phyloP scores from a whole-genome alignment of 2,113 vertebrate genomes.

The Pomatostomus ruficeps region DNA sequence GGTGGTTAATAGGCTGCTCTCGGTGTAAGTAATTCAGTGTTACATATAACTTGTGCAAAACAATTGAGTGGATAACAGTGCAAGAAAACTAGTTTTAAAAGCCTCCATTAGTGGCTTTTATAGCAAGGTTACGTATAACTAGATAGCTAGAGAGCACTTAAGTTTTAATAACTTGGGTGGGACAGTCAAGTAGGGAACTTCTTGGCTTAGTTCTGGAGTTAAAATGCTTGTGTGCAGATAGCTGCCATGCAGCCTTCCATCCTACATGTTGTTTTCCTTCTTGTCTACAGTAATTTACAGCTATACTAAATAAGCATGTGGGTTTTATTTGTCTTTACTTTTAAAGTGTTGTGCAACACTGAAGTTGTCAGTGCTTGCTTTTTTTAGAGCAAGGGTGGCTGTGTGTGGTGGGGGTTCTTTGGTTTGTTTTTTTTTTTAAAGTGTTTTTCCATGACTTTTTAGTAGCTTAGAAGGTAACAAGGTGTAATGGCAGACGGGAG shows the following conservation, averaged over 20 bases:
- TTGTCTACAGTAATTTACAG: background rate
- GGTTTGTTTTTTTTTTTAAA: background rate
- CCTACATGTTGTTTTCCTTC: background rate
- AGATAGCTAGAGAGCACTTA: background rate
- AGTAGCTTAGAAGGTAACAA: background rate
- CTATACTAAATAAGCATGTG: background rate
- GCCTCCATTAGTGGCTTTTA: background rate
- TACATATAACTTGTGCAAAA: background rate
- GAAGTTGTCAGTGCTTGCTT: background rate
- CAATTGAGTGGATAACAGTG: background rate
- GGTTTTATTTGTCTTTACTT: background rate
- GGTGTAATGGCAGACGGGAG: background rate
- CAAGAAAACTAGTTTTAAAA: background rate
- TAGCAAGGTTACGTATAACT: accelerated
- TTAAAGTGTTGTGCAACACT: background rate
- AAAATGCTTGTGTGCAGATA: background rate
- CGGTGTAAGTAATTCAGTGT: background rate
- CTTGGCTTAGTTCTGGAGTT: background rate
- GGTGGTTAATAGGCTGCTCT: background rate
- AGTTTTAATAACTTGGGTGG: background rate
- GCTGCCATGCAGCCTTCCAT: background rate
- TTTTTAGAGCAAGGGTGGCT: background rate
- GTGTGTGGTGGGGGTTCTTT: background rate
- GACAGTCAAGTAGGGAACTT: background rate
- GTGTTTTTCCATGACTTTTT: background rate